Base-by-base conservation (phyloP, 2,113 vertebrate genomes). In the Oxyura jamaicensis region DNA sequence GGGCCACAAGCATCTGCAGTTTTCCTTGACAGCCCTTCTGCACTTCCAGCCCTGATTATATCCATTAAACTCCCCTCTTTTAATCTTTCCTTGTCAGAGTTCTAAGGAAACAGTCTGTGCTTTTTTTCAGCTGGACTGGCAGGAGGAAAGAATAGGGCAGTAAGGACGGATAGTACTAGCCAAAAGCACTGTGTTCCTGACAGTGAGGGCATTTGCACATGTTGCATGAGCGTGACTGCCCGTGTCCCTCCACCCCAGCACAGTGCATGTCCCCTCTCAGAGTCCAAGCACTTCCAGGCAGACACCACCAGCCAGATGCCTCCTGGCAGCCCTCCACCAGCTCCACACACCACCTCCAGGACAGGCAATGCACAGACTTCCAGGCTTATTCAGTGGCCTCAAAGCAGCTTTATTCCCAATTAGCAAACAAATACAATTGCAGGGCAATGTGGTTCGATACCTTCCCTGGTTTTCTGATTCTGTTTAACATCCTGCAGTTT, bases 221-320 rank as follows among this genome's bases (percentile, higher is more conserved):
- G 16, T 36, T 50, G 52, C 77, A 86, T 1, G 0, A 35, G 25
- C 85, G 52, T 53, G 33, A 81, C 73, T 46, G 15, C 4, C 46
- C 0, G 0, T 19, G 23, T 76, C 6, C 26, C 66, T 69, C 53
- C 48, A 50, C 19, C 41, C 28, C 8, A 1, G 6, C 29, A 69
- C 28, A 74, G 48, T 42, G 35, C 62, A 21, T 28, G 16, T 18
- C 10, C 44, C 6, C 10, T 60, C 13, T 76, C 33, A 55, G 21
- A 81, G 9, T 21, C 60, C 56, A 77, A 83, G 41, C 44, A 71
- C 29, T 77, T 83, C 0, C 12, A 79, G 33, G 41, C 31, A 93
- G 41, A 69, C 31, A 23, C 10, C 13, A 59, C 53, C 44, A 84
- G 66, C 25, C 52, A 92, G 63, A 58, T 69, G 17, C 35, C 73